A percentile compares a stretch with the other conserved stretches of the same genome.
phyloP scores from a whole-genome alignment of 1,140 invertebrate species.

The Scaptomyza pallida region DNA sequence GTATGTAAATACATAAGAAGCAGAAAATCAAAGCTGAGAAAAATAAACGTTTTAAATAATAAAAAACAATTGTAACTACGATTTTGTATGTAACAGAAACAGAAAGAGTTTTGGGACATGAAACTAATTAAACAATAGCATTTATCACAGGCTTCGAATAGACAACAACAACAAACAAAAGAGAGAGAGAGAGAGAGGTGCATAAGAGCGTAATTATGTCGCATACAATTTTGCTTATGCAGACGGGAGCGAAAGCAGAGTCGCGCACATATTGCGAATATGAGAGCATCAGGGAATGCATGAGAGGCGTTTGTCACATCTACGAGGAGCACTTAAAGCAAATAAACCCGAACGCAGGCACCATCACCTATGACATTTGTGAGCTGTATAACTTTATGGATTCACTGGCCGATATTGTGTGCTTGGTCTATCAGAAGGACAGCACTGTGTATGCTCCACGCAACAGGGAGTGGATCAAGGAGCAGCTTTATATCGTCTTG shows the following conservation, averaged over 20 bases:
- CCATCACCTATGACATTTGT: conserved; percentile 98
- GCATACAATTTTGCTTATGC: conserved; percentile 97
- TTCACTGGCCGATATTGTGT: conserved; percentile 96
- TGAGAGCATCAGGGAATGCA: conserved; percentile 97
- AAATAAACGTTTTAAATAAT: neutral
- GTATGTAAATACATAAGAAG: neutral
- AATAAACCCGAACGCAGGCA: conserved; percentile 95
- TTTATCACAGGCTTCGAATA: neutral
- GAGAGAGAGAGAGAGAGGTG: too few relatives aligned
- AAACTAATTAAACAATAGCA: too few relatives aligned
- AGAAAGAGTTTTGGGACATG: too few relatives aligned
- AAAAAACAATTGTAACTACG: too few relatives aligned
- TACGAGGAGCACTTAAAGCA: conserved; percentile 97
- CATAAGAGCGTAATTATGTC: conserved; percentile 85
- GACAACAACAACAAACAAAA: neutral
- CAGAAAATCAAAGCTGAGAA: neutral
- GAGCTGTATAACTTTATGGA: conserved; percentile 99
- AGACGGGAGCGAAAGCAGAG: conserved; percentile 97
- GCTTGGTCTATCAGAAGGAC: conserved; percentile 97
- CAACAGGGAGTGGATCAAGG: conserved; percentile 99
- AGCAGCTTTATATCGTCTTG: conserved; percentile 98
- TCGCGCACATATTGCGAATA: conserved; percentile 98
- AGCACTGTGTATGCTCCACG: conserved; percentile 98
- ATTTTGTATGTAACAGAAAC: too few relatives aligned
- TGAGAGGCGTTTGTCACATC: conserved; percentile 98